These are phyloP conservation scores for Brachionus rubens DNA, from an alignment of 1,140 invertebrate species.

Conservation along the genomic window DNA sequence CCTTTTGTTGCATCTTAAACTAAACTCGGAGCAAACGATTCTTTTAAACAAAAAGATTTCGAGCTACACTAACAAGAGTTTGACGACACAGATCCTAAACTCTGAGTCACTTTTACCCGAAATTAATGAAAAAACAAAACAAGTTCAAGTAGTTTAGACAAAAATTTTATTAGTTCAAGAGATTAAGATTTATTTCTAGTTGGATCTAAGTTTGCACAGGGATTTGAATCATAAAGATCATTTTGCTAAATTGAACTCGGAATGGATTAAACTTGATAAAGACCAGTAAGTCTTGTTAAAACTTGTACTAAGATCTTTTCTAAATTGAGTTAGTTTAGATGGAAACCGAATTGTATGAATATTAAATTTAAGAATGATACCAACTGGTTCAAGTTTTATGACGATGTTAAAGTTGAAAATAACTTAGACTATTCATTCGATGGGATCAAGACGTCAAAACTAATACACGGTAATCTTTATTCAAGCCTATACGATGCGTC, in stretches of 20 bases:
- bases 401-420: not conserved
- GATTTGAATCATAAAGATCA: not conserved
- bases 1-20: not conserved
- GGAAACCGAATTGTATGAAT: not conserved
- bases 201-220: not conserved
- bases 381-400: conserved; percentile 2
- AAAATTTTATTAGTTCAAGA: too few relatives aligned
- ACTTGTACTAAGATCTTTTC: too few relatives aligned
- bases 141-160: not conserved
- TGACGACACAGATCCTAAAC: not conserved
- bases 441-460: not conserved
- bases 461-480: not conserved
- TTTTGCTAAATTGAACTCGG: not conserved
- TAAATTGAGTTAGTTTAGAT: not conserved
- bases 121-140: not conserved
- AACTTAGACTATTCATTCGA: not conserved
- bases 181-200: not conserved
- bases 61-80: not conserved
- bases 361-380: not conserved
- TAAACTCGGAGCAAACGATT: conserved; percentile 18
- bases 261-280: conserved; percentile 8
- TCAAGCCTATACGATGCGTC: not conserved
- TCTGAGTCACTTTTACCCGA: not conserved
- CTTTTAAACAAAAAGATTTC: conserved; percentile 12
- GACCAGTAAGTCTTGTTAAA: too few relatives aligned